Evolutionary conservation across 2,888 invertebrate species (phyloP), one percentile per base, ranked within the genome.

Genomic region (Prosapia bicincta): DNA sequence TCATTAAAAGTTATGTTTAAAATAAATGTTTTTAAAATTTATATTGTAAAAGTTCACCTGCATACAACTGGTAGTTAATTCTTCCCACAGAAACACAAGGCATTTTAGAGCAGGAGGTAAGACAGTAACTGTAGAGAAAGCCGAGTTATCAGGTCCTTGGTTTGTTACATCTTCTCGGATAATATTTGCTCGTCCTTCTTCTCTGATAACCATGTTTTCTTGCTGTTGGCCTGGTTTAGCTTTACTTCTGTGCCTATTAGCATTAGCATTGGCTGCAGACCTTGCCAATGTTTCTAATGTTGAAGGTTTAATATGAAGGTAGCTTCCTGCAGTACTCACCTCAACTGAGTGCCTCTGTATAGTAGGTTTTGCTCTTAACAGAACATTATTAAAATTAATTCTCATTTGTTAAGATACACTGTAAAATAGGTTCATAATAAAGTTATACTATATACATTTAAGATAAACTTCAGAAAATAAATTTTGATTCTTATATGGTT

Each of bases 31-130:
- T n/a, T n/a, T n/a, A n/a, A n/a, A n/a, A n/a, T n/a, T n/a, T n/a
- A n/a, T n/a, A n/a, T n/a, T n/a, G n/a, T n/a, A 69, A 25, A 23
- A 69, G 32, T 13, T 54, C 0, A 91, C 90, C 76, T 91, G 90
- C n/a, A 90, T 85, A 79, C 90, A 91, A 82, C 88, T 90, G 3
- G 86, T 84, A 68, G 91, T 91, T 24, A 98, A 87, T 74, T 96
- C 93, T 82, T 97, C 96, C 98, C 98, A 98, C 30, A 97, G 86
- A 75, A 91, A 92, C 0, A 97, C 96, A 9, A 98, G 86, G 73
- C 95, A 94, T 72, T 95, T 93, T 69, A 97, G 85, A 0, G 97
- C 96, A 0, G 96, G 94, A 0, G 97, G 97, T 76, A 97, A 84
- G 0, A 94, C 92, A 15, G 92, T 90, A 0, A 94, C 91, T 0